Evolutionary conservation across 92 coral and sea anemone species (phyloP), one percentile per base, ranked within the genome.

Genomic region (Actinostola sp.): DNA sequence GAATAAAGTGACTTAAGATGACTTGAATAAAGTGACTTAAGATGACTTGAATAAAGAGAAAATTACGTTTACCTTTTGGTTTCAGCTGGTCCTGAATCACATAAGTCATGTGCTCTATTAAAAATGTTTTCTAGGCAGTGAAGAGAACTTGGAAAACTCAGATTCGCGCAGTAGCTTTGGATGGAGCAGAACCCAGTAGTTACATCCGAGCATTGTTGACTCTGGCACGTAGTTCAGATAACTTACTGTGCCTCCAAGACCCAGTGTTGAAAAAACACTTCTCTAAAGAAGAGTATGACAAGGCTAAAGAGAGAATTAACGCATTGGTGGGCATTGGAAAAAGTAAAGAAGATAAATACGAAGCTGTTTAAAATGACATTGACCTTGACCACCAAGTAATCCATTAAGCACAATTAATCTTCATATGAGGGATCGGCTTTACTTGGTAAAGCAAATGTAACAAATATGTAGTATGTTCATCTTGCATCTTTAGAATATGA

Each of bases 241-340:
- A 68, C 54, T 86, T 42, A 59, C 52, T 27, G 63, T 11, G 16
- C 11, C 6, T 57, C 13, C 54, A 61, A 11, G 82, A 78, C 25
- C 89, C 89, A 3, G 70, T 87, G 6, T 79, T 87, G 53, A 78
- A 78, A 66, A 80, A 76, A 11, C 67, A 78, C 63, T 87, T 87
- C 50, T 48, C 88, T 10, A 78, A 78, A 31, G 86, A 87, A 28
- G 85, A 87, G 50, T 87, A 83, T 42, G 28, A 31, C 24, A 63
- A 55, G 14, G 92, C 89, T 8, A 87, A 83, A 58, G 79, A 83
- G 38, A 67, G 51, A 39, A 71, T 71, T 5, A 28, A 57, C 16
- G 38, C 0, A 55, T 34, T 58, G 26, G 48, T 32, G 8, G 57
- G 25, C 36, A 41, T 10, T 1, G 28, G 59, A 7, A 39, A 39